These are phyloP conservation scores for Cistogaster globosa DNA, from an alignment of 2,888 invertebrate species.

Conservation along the genomic window DNA sequence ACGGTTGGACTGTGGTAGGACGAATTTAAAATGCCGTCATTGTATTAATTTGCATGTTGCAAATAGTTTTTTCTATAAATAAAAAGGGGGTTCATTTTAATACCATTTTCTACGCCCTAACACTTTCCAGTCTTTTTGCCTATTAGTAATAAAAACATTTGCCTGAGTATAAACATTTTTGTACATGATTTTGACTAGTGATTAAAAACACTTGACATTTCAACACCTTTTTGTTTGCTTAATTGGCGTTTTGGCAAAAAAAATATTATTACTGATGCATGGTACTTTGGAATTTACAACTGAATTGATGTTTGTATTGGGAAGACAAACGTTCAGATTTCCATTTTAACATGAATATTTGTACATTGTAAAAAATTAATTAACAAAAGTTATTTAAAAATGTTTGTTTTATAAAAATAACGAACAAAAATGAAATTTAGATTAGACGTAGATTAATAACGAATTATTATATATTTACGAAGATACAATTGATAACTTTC, in stretches of 20 bases:
- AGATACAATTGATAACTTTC: too few species aligned
- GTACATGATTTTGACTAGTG: conserved; percentile 60
- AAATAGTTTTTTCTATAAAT: conserved; percentile 20
- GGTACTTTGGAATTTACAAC: background rate
- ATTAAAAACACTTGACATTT: conserved; percentile 73
- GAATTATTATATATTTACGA: too few species aligned
- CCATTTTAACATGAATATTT: too few species aligned
- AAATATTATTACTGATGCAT: background rate
- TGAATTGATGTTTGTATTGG: conserved; percentile 5
- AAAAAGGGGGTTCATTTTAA: conserved; percentile 48
- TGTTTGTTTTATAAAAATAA: too few species aligned
- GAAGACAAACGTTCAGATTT: background rate
- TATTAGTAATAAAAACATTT: conserved; percentile 35
- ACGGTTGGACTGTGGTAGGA: conserved; percentile 4
- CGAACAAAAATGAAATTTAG: too few species aligned
- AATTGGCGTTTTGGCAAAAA: conserved; percentile 48
- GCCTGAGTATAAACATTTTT: conserved; percentile 15
- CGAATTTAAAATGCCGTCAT: conserved; percentile 47
- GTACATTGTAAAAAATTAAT: too few species aligned
- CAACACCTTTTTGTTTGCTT: conserved; percentile 72
- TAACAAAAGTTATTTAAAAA: too few species aligned
- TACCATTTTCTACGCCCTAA: conserved; percentile 11
- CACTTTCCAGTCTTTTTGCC: background rate
- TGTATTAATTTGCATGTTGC: conserved; percentile 61
- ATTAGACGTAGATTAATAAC: too few species aligned